Evolutionary conservation across 64 coral and sea anemone species (phyloP).

Genomic region (Actinia tenebrosa): DNA sequence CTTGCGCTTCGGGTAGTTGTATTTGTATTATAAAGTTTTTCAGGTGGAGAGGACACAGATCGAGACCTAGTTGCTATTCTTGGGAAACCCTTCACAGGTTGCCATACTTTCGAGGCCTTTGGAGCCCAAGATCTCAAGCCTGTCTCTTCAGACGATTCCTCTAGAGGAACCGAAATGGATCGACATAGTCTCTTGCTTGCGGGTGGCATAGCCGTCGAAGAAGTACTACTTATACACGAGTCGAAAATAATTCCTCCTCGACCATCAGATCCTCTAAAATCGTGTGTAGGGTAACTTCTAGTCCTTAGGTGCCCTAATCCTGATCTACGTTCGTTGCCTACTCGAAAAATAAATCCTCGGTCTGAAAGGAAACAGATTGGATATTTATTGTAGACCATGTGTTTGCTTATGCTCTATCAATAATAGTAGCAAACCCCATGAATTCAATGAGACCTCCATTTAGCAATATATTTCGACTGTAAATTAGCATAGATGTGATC

Average conservation of each 20-base stretch:
- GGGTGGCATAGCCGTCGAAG: constrained; percentile 27
- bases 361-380: constrained; percentile 60
- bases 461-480: constrained; percentile 59
- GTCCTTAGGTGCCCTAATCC: constrained; percentile 60
- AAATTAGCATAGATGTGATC: constrained; percentile 43
- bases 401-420: constrained; percentile 63
- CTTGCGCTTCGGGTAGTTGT: not conserved
- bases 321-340: constrained; percentile 39
- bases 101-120: constrained; percentile 81
- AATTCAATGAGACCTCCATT: constrained; percentile 69
- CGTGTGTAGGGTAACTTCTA: constrained; percentile 78
- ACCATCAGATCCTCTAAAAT: constrained; percentile 41
- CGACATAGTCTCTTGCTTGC: constrained; percentile 86
- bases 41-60: constrained; percentile 53
- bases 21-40: constrained; percentile 12
- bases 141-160: constrained; percentile 37
- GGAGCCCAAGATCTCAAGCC: constrained; percentile 54
- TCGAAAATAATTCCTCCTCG: constrained; percentile 52
- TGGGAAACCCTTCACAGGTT: constrained; percentile 56
- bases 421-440: constrained; percentile 58
- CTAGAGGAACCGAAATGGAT: constrained; percentile 66
- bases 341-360: constrained; percentile 26
- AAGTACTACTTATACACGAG: constrained; percentile 24
- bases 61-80: constrained; percentile 34
- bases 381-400: constrained; percentile 69